These are phyloP conservation scores for Manis crassicaudata DNA, from an alignment of 2,797 vertebrate species.

Conservation along the genomic window DNA sequence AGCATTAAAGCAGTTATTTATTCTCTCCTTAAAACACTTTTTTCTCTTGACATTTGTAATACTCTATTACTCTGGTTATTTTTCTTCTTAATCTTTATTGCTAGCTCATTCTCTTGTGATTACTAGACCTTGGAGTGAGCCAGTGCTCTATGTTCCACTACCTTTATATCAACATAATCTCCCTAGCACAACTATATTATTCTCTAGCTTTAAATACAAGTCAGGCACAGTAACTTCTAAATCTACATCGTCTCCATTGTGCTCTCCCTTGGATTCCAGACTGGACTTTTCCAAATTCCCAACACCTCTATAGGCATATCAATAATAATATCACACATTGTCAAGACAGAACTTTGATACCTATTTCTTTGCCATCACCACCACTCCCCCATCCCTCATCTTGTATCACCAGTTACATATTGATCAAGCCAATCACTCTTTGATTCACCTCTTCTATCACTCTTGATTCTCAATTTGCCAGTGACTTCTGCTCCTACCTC, in stretches of 20 bases:
- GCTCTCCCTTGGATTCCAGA: not conserved
- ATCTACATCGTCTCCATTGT: not conserved
- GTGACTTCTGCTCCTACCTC: not conserved
- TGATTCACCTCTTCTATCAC: not conserved
- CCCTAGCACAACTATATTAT: not conserved
- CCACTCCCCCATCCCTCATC: not conserved
- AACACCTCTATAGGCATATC: not conserved
- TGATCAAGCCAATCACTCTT: not conserved
- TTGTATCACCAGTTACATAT: not conserved
- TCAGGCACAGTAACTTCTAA: not conserved
- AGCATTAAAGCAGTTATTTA: not conserved
- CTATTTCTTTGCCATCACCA: not conserved
- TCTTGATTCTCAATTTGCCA: not conserved
- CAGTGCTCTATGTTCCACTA: accelerated
- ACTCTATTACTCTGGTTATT: not conserved
- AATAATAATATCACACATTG: not conserved
- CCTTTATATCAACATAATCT: not conserved
- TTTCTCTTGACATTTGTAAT: not conserved
- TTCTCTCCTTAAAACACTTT: not conserved
- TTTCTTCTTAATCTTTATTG: not conserved
- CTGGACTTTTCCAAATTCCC: not conserved
- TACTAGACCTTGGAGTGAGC: not conserved
- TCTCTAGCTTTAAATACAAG: not conserved
- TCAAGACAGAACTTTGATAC: not conserved
- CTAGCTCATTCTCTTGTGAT: not conserved